Conservation (phyloP, 2,113 vertebrate genomes). For the Clarias gariepinus region DNA sequence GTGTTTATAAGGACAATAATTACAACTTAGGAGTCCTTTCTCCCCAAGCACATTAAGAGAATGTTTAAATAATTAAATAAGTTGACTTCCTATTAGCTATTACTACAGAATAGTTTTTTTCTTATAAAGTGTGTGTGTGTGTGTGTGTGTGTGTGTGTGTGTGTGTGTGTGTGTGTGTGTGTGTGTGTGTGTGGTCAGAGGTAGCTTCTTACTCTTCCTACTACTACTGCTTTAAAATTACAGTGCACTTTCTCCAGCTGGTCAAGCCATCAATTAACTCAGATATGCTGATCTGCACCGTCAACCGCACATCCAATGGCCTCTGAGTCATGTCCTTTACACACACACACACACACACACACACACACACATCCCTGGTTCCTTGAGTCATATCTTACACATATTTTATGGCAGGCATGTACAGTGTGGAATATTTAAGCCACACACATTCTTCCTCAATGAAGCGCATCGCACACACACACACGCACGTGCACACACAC, state of each 20-base stretch:
- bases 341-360: slow-evolving; percentile 17
- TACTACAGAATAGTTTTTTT: neutral
- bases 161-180: slow-evolving; percentile 20
- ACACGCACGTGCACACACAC: neutral
- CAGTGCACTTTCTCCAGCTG: slow-evolving; percentile 32
- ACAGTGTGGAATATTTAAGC: neutral
- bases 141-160: slow-evolving; percentile 19
- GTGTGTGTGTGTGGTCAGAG: slow-evolving; percentile 1
- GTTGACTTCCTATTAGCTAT: too few species aligned
- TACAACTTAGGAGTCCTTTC: neutral
- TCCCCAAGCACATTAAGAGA: neutral
- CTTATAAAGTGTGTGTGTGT: neutral
- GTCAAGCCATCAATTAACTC: slow-evolving; percentile 31
- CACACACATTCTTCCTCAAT: neutral
- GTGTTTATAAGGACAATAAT: neutral
- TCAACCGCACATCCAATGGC: slow-evolving; percentile 18
- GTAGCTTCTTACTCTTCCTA: slow-evolving; percentile 5
- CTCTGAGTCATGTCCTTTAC: slow-evolving; percentile 43
- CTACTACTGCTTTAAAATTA: neutral
- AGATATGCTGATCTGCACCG: slow-evolving; percentile 27
- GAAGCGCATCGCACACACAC: neutral
- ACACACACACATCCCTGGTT: neutral
- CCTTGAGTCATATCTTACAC: neutral
- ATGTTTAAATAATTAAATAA: neutral
- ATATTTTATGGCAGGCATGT: slow-evolving; percentile 2